A percentile compares a stretch with the other conserved stretches of the same genome.
phyloP scores from a whole-genome alignment of 2,888 invertebrate species.

The Apodemia mormo region DNA sequence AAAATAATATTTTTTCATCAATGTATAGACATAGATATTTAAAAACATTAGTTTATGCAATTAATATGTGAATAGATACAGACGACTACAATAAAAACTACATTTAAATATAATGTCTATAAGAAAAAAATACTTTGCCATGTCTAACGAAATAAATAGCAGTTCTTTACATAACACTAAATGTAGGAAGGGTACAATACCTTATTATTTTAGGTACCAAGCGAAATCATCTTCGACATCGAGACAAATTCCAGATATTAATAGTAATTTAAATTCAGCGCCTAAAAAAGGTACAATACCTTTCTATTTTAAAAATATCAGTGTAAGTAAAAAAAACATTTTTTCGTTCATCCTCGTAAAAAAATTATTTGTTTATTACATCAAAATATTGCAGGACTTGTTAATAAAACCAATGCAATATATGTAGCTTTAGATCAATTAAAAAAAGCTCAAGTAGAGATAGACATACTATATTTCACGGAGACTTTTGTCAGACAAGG shows the following conservation, averaged over 20 bases:
- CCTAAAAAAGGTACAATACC: neutral
- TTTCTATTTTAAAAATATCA: neutral
- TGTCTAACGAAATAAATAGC: neutral
- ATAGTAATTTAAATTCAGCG: neutral
- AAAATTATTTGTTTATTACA: neutral
- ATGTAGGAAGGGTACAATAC: neutral
- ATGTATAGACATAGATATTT: neutral
- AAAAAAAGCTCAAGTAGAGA: neutral
- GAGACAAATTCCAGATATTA: neutral
- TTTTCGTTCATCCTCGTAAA: neutral
- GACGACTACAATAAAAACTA: neutral
- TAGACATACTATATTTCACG: neutral
- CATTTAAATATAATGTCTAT: neutral
- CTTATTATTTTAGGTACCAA: neutral
- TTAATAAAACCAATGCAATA: neutral
- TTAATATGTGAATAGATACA: neutral
- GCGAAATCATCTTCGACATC: neutral
- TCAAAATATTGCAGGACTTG: neutral
- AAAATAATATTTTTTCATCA: neutral
- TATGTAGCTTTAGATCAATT: neutral
- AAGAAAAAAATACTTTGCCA: neutral
- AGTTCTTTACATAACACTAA: neutral
- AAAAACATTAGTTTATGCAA: neutral
- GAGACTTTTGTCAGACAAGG: neutral
- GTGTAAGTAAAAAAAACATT: neutral